Evolutionary conservation across 2,888 invertebrate species (phyloP).

Genomic region (Desoria tigrina): DNA sequence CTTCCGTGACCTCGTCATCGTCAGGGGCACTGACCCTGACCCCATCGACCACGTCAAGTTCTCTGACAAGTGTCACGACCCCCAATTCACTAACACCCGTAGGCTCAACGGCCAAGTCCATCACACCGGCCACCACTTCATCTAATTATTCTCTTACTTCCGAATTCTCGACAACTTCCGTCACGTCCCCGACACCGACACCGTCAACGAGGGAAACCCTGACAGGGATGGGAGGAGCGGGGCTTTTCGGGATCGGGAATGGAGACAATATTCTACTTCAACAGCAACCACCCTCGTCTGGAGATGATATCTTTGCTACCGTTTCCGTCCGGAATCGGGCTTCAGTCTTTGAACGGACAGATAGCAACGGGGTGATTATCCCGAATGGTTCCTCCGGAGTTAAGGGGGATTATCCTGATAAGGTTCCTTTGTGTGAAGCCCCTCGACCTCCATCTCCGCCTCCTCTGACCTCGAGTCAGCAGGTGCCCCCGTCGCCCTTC

Average conservation of each 20-base stretch:
- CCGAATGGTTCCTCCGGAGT: slow-evolving; percentile 29
- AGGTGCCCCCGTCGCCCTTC: slow-evolving; percentile 49
- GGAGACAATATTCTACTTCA: slow-evolving; percentile 28
- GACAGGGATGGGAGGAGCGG: neutral
- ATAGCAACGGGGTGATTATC: slow-evolving; percentile 9
- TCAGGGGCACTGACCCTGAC: slow-evolving; percentile 50
- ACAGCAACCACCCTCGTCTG: slow-evolving; percentile 28
- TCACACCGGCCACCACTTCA: slow-evolving; percentile 48
- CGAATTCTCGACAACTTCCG: slow-evolving; percentile 51
- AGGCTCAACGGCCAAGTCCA: slow-evolving; percentile 47
- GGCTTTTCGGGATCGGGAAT: slow-evolving; percentile 17
- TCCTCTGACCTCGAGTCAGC: slow-evolving; percentile 10
- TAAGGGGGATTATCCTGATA: slow-evolving; percentile 14
- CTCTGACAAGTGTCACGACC: slow-evolving; percentile 51
- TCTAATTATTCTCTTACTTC: slow-evolving; percentile 52
- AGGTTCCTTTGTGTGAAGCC: slow-evolving; percentile 8
- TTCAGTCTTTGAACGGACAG: slow-evolving; percentile 44
- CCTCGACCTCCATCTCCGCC: neutral
- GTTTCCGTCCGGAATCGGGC: slow-evolving; percentile 48
- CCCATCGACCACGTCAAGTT: slow-evolving; percentile 52
- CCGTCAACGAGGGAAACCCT: neutral
- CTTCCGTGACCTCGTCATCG: slow-evolving; percentile 26
- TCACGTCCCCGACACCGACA: slow-evolving; percentile 43
- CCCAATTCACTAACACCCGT: slow-evolving; percentile 52
- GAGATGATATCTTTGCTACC: slow-evolving; percentile 49